Conservation (phyloP, 2,797 vertebrate genomes). For the Lepilemur ruficaudatus region DNA sequence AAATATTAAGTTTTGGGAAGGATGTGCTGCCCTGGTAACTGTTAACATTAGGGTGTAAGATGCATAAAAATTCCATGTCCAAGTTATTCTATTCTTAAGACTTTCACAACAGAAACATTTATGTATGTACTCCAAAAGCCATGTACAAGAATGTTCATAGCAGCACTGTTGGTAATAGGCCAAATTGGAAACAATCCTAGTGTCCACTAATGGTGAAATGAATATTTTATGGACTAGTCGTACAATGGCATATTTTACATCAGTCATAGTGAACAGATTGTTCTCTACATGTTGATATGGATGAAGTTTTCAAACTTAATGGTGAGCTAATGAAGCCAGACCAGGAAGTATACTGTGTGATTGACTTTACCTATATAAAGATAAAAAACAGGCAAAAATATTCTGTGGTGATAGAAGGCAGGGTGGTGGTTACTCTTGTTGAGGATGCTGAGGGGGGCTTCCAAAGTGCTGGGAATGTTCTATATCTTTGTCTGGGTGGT, state of each 20-base stretch:
- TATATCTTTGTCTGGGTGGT: neutral
- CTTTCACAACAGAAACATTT: neutral
- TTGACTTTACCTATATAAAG: neutral
- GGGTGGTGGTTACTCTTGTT: neutral
- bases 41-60: neutral
- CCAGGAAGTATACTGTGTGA: neutral
- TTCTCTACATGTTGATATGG: neutral
- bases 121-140: neutral
- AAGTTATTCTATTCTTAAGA: neutral
- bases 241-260: neutral
- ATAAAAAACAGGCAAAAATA: neutral
- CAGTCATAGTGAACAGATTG: neutral
- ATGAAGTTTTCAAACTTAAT: neutral
- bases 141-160: neutral
- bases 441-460: neutral
- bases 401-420: neutral
- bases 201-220: neutral
- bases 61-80: neutral
- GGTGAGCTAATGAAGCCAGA: neutral
- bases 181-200: neutral
- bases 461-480: neutral
- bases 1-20: neutral
- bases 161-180: neutral
- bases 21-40: neutral
- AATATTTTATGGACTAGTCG: neutral